Conservation (phyloP, 2,797 vertebrate species). For the Tarsius wallacei region DNA sequence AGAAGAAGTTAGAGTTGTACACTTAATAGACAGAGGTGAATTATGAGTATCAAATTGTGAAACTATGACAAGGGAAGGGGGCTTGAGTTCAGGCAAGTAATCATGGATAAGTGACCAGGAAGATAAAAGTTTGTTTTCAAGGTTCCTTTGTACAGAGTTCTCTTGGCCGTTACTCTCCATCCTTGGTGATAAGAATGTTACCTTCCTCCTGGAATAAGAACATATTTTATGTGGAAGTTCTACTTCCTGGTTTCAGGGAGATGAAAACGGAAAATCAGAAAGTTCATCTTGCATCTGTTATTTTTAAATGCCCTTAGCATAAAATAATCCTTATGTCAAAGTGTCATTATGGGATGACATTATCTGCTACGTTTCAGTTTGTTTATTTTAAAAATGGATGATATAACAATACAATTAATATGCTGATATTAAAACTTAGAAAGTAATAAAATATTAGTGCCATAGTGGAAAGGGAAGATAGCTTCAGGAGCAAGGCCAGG, state of each 20-base stretch:
- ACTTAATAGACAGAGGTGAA: background rate
- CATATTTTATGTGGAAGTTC: background rate
- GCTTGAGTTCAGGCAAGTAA: no score
- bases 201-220: background rate
- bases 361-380: background rate
- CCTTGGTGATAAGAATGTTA: background rate
- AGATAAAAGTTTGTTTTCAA: background rate
- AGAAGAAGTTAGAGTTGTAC: no score
- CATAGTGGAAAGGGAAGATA: background rate
- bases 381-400: background rate
- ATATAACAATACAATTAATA: background rate
- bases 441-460: background rate
- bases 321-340: background rate
- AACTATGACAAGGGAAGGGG: background rate
- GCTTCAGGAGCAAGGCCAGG: background rate
- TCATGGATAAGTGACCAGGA: background rate
- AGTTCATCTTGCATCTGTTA: background rate
- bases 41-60: background rate
- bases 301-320: background rate
- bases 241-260: background rate
- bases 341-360: background rate
- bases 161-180: background rate
- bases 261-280: background rate
- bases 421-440: background rate
- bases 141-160: background rate